Percentiles rank a stretch among this genome's conserved stretches.
These are phyloP conservation scores for Callochromis pleurospilus DNA, from an alignment of 2,113 vertebrate genomes.

Conservation along the genomic window DNA sequence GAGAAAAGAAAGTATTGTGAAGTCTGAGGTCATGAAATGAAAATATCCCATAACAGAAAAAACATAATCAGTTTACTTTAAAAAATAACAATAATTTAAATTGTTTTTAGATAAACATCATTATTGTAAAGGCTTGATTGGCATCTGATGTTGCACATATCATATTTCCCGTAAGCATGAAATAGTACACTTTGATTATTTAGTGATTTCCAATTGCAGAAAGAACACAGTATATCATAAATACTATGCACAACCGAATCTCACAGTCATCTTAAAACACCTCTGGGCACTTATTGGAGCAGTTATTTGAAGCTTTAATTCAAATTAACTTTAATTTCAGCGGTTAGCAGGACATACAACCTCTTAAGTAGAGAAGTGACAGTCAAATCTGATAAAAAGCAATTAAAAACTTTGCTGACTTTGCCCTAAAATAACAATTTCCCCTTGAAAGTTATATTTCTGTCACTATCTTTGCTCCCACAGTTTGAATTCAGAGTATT, in stretches of 20 bases:
- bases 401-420: neutral
- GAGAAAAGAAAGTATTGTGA: neutral
- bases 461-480: neutral
- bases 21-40: neutral
- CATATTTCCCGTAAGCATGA: neutral
- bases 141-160: neutral
- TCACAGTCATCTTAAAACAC: neutral
- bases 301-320: neutral
- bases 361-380: neutral
- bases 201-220: neutral
- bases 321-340: neutral
- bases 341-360: neutral
- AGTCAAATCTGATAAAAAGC: neutral
- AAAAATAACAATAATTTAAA: neutral
- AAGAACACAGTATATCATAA: neutral
- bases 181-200: neutral
- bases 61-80: neutral
- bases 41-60: neutral
- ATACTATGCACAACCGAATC: neutral
- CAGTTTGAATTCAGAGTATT: neutral
- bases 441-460: neutral
- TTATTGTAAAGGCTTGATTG: neutral
- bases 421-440: neutral
- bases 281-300: neutral
- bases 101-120: rapidly evolving